phyloP scores from a whole-genome alignment of 2,797 vertebrate species.

The Neopelma chrysocephalum region DNA sequence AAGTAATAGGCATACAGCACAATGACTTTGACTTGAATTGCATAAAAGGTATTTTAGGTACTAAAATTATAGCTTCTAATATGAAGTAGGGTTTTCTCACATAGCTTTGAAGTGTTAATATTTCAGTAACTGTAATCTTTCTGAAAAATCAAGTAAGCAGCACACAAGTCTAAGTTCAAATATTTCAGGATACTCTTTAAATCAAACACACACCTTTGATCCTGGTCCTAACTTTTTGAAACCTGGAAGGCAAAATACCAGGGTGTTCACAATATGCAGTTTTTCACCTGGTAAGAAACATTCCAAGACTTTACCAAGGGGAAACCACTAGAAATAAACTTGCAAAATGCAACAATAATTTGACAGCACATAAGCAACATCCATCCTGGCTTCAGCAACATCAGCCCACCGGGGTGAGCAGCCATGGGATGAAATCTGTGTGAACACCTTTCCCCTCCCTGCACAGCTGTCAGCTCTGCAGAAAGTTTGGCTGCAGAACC shows the following conservation, averaged over 20 bases:
- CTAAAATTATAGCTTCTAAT: background rate
- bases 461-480: background rate
- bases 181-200: background rate
- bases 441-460: background rate
- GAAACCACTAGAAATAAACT: background rate
- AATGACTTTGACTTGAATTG: background rate
- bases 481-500: background rate
- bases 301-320: background rate
- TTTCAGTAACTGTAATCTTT: background rate
- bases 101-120: background rate
- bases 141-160: background rate
- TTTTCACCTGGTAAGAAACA: background rate
- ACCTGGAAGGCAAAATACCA: background rate
- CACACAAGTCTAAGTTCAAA: background rate
- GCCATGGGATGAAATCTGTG: background rate
- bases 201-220: background rate
- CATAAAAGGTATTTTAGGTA: background rate
- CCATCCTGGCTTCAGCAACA: background rate
- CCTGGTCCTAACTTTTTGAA: background rate
- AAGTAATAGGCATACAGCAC: background rate
- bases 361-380: background rate
- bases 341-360: background rate
- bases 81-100: rapidly evolving
- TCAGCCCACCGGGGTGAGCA: background rate
- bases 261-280: background rate